Percentiles rank a stretch among this genome's conserved stretches.
Evolutionary conservation across 2,113 vertebrate genomes (phyloP).

Genomic region (Xenopus laevis): DNA sequence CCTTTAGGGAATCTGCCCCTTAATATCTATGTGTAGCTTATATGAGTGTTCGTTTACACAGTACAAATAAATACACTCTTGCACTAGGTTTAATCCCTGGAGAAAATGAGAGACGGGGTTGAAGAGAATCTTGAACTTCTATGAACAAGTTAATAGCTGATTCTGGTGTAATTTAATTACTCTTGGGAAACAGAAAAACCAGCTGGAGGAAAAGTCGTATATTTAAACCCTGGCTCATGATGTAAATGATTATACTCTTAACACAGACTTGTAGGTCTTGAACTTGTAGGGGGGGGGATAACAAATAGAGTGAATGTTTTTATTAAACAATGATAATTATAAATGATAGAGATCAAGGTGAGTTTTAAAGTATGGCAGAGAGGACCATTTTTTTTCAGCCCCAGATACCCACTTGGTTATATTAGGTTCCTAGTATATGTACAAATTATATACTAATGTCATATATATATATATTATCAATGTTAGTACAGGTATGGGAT

Average conservation of each 20-base stretch:
- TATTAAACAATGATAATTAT: background rate
- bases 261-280: background rate
- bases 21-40: no score
- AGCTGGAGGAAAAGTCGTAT: background rate
- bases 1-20: no score
- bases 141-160: background rate
- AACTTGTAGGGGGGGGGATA: background rate
- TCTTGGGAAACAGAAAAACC: background rate
- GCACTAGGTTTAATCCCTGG: background rate
- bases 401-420: no score
- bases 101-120: background rate
- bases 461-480: no score
- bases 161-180: background rate
- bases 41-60: no score
- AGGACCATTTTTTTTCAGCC: no score
- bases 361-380: no score
- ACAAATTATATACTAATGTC: no score
- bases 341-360: no score
- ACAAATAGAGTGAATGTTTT: background rate
- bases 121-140: background rate
- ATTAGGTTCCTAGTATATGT: no score
- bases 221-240: background rate
- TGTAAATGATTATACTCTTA: background rate
- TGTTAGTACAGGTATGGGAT: no score
- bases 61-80: background rate